Base-by-base conservation (phyloP, 2,797 vertebrate genomes). In the Microctenopoma steveboyesi region DNA sequence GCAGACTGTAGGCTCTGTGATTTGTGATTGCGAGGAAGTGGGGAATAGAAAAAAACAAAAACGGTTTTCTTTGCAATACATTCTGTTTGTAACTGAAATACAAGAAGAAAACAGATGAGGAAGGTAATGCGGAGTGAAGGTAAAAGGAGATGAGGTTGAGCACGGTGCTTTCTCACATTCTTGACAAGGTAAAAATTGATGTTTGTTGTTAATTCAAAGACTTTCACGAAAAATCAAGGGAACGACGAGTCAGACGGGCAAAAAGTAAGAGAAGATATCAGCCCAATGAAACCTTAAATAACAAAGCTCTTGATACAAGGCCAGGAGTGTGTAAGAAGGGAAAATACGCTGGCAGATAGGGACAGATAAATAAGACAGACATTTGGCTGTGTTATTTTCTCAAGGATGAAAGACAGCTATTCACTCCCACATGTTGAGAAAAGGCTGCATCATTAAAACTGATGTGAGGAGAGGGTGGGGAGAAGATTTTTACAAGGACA, bases 31-130 rank as follows among this genome's bases (percentile, higher is more conserved):
- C 14, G 18, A 78, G 71, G 77, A 83, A 84, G 63, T 69, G 40
- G 62, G 82, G 81, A 85, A 75, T 50, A 60, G 54, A 73, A 75
- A 59, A 22, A 77, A 65, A 64, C 64, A 71, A 25, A 72, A 70
- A 79, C 61, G 79, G 81, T 88, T 90, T 87, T 84, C 84, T 87
- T 89, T 88, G 86, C 73, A 71, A 70, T 60, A 67, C 66, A 68
- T 79, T 72, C 64, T 81, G 73, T 75, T 88, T 84, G 73, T 83
- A 83, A 79, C 52, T 78, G 74, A 69, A 84, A 68, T 78, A 78
- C 54, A 56, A 64, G 61, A 39, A 28, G 64, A 75, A 81, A 70
- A 78, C 72, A 47, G 74, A 86, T 42, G 82, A 80, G 61, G 18
- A 66, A 69, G 67, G 51, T 42, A 16, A 69, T 49, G 37, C n/a